Base-by-base conservation (phyloP, 1,140 invertebrate species). In the Metopolophium dirhodum region DNA sequence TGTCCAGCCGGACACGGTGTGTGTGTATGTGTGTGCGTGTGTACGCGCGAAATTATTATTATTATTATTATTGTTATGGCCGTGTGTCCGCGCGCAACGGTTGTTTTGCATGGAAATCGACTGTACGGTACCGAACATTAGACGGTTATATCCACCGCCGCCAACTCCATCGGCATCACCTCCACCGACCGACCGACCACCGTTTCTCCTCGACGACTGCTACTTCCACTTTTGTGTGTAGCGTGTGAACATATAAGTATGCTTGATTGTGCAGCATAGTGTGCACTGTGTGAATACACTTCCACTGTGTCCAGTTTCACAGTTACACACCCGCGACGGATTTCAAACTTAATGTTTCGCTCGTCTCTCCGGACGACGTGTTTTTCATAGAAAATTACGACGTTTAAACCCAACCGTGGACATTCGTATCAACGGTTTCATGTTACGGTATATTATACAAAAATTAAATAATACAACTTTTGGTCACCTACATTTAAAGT, bases 101-200 rank as follows among this genome's bases (percentile, higher is more conserved):
- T 91, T 91, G 90, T 91, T 91, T 91, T 68, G 41, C 61, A 91
- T 91, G 61, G 90, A 49, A 91, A 91, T 91, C 90, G 61, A 45
- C 61, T 91, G 45, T 49, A 85, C 45, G 30, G 45, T 30, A 35
- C 45, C 45, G 47, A 88, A 88, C 86, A 47, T 88, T 88, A 88
- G 86, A 88, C 86, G 47, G 45, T 49, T 88, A 88, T 88, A 85
- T 45, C 37, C 41, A 26, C 83, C 37, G 35, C 77, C 77, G 7
- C 26, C 20, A 30, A n/a, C 30, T 35, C 35, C 77, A 37, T 11
- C 35, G 35, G 35, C 35, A 9, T 18, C 23, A 22, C 82, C 22
- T 9, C 82, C 37, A 45, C 83, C 23, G 20, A 45, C 35, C 41
- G 41, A 45, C 83, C 9, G 20, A 83, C 18, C 82, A 35, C 22